Evolutionary conservation across 2,888 invertebrate species (phyloP), one percentile per base, ranked within the genome.

Genomic region (Cataglyphis cursor): DNA sequence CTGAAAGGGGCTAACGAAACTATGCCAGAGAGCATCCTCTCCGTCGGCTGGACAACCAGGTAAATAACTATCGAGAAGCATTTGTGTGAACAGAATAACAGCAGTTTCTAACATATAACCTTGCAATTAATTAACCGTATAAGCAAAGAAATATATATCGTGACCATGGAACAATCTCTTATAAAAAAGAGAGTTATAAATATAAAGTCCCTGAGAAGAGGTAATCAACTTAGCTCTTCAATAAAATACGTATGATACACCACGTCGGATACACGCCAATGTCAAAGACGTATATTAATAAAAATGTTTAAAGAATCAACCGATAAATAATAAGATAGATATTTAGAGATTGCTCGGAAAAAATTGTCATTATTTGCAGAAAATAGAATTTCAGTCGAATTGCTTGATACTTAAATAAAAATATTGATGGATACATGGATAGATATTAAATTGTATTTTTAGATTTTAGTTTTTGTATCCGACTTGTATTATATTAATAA

Each of bases 1-100:
- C 95, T 98, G 38, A 92, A 94, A 0, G 95, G 96, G 3, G 96
- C 95, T 15, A 89, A 96, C 0, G 95, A 96, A 70, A 94, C 95
- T 59, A 97, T 97, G 87, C 96, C 96, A 0, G 95, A 96, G 24
- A 96, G 97, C 0, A 96, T 97, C 0, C 95, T 98, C 1, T 98
- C 98, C 10, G 95, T 98, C 8, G 98, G 98, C 0, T 98, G 98
- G 98, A 98, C 98, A 28, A 98, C 98, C 1, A 96, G 95, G 85
- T 97, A 96, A 88, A 85, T 44, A 61, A 18, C 15, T 59, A 59
- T 31, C 15, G 3, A n/a, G 5, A 12, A 12, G 44, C 57, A 5
- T 4, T 51, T 51, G n/a, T 51, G 51, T 57, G 57, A 57, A 41
- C n/a, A 10, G 31, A 66, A 38, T 54, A 44, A 61, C 24, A 21